Evolutionary conservation across 1,140 invertebrate genomes (phyloP).

Genomic region (Conus betulinus): DNA sequence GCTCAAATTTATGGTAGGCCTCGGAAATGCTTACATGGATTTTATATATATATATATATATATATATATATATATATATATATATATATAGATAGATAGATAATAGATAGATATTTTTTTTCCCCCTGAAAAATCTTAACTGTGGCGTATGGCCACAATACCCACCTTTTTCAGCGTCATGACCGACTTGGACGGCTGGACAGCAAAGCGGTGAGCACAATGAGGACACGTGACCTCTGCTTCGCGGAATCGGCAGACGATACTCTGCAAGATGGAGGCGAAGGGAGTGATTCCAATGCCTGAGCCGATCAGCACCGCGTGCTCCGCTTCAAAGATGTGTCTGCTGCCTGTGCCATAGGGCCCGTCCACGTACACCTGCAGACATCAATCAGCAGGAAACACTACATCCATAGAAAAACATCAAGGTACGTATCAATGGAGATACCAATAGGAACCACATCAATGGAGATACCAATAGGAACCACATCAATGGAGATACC

Average conservation of each 20-base stretch:
- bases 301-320: constrained; percentile 94
- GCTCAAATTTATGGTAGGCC: too few relatives aligned
- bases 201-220: constrained; percentile 89
- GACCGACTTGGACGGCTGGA: constrained; percentile 80
- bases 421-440: too few relatives aligned
- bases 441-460: too few relatives aligned
- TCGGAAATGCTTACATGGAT: too few relatives aligned
- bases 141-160: background rate
- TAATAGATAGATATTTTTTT: background rate
- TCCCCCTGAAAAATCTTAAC: background rate
- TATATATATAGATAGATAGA: too few relatives aligned
- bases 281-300: constrained; percentile 98
- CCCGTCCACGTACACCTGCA: constrained; percentile 80
- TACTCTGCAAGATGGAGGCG: constrained; percentile 93
- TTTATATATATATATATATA: too few relatives aligned
- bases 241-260: constrained; percentile 95
- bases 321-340: constrained; percentile 95
- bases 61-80: too few relatives aligned
- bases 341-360: constrained; percentile 96
- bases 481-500: too few relatives aligned
- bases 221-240: constrained; percentile 89
- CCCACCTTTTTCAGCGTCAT: constrained; percentile 72
- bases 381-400: too few relatives aligned
- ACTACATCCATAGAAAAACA: too few relatives aligned
- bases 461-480: too few relatives aligned